Percentiles rank a stretch among this genome's conserved stretches.
phyloP scores from a whole-genome alignment of 2,888 invertebrate species.

The Sinodicranocentrus sp. region DNA sequence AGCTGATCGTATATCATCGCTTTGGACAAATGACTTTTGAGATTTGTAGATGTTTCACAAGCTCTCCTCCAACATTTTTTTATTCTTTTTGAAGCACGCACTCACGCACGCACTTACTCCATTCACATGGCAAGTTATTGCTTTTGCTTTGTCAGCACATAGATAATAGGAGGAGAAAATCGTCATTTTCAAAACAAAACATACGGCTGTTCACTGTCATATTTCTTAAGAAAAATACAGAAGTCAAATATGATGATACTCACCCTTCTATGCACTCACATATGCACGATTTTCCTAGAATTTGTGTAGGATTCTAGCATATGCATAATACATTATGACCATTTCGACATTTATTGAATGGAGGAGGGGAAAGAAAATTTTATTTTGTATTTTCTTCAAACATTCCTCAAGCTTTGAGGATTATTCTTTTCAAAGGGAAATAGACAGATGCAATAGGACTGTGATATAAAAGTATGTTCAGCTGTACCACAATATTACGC shows the following conservation, averaged over 20 bases:
- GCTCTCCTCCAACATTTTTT: not conserved
- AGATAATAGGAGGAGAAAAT: conserved; percentile 20
- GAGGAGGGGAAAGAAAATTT: too few species aligned
- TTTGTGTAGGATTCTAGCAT: too few species aligned
- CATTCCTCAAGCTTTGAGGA: too few species aligned
- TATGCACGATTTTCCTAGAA: too few species aligned
- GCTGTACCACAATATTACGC: too few species aligned
- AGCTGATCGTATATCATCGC: conserved; percentile 36
- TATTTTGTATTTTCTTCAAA: too few species aligned
- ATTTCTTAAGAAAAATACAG: conserved; percentile 35
- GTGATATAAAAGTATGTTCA: too few species aligned
- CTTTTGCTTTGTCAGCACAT: not conserved
- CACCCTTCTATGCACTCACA: too few species aligned
- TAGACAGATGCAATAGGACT: too few species aligned
- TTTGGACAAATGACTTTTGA: conserved; percentile 27
- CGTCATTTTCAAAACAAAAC: conserved; percentile 42
- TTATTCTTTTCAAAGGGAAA: too few species aligned
- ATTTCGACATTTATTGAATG: too few species aligned
- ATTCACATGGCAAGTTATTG: not conserved
- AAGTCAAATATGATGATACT: conserved; percentile 19
- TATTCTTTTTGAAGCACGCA: conserved; percentile 1
- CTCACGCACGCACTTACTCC: conserved; percentile 6
- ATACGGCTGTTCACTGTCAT: conserved; percentile 26
- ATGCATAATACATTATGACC: too few species aligned
- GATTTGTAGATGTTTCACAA: conserved; percentile 28